Evolutionary conservation across 2,888 invertebrate species (phyloP).

Genomic region (Odontomyia ornata): DNA sequence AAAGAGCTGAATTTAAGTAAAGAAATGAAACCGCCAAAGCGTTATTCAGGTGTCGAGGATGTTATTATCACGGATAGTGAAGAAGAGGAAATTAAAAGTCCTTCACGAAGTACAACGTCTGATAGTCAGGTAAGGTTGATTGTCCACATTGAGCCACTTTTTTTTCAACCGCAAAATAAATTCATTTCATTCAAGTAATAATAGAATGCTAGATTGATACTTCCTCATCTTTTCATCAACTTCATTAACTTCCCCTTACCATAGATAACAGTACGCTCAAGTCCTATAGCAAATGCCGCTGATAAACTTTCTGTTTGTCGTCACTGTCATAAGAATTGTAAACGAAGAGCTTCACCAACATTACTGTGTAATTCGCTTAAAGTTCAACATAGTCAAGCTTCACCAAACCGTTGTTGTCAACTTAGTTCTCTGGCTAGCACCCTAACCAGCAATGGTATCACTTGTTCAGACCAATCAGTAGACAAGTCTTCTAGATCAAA

Average conservation of each 20-base stretch:
- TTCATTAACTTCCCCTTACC: slow-evolving; percentile 53
- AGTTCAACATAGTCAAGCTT: slow-evolving; percentile 64
- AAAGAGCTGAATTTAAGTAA: slow-evolving; percentile 73
- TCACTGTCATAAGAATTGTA: slow-evolving; percentile 81
- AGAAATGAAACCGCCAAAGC: slow-evolving; percentile 59
- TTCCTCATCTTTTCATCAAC: slow-evolving; percentile 35
- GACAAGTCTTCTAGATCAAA: neutral
- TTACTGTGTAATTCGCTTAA: slow-evolving; percentile 62
- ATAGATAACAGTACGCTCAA: slow-evolving; percentile 80
- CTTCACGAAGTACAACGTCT: slow-evolving; percentile 79
- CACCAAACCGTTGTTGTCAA: slow-evolving; percentile 63
- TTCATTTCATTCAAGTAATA: too few relatives aligned
- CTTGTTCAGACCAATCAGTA: neutral
- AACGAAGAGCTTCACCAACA: slow-evolving; percentile 55
- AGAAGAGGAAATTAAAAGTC: slow-evolving; percentile 69
- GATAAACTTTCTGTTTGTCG: slow-evolving; percentile 79
- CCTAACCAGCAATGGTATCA: slow-evolving; percentile 2
- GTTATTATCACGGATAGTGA: slow-evolving; percentile 61
- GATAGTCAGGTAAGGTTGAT: slow-evolving; percentile 74
- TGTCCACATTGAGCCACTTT: neutral
- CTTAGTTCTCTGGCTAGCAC: slow-evolving; percentile 48
- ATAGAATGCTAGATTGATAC: slow-evolving; percentile 21
- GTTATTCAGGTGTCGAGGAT: slow-evolving; percentile 65
- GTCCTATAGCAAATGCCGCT: slow-evolving; percentile 71
- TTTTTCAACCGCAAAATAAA: too few relatives aligned